These are phyloP conservation scores for Bugulina stolonifera DNA, from an alignment of 2,888 invertebrate genomes.

Conservation along the genomic window DNA sequence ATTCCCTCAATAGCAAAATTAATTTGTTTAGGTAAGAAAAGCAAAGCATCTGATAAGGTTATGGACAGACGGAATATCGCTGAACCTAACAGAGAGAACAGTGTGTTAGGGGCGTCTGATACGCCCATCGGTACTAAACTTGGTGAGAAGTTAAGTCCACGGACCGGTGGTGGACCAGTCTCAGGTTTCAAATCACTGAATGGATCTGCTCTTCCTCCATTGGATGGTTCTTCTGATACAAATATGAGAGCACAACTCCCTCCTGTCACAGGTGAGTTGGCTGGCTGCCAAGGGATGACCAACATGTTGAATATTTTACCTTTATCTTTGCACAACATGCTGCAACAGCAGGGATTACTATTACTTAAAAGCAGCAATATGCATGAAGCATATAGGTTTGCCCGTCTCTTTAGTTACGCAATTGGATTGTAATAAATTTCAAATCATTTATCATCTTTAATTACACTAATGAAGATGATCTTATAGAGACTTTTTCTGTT, in stretches of 20 bases:
- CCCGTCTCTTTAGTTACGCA: too few relatives aligned
- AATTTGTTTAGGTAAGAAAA: neutral
- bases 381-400: too few relatives aligned
- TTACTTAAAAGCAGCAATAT: too few relatives aligned
- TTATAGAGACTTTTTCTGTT: too few relatives aligned
- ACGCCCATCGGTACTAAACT: constrained; percentile 37
- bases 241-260: neutral
- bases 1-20: too few relatives aligned
- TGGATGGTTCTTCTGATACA: neutral
- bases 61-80: constrained; percentile 22
- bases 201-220: neutral
- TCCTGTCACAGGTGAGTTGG: neutral
- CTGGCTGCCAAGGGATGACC: neutral
- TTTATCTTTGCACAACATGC: neutral
- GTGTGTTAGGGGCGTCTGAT: constrained; percentile 30
- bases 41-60: constrained; percentile 21
- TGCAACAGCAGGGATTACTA: too few relatives aligned
- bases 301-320: neutral
- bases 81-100: constrained; percentile 22
- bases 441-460: too few relatives aligned
- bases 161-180: neutral
- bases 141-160: constrained; percentile 34
- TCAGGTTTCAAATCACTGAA: neutral
- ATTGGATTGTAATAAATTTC: too few relatives aligned
- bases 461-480: too few relatives aligned